Base-by-base conservation (phyloP, 1,140 invertebrate species). In the Papilio machaon region DNA sequence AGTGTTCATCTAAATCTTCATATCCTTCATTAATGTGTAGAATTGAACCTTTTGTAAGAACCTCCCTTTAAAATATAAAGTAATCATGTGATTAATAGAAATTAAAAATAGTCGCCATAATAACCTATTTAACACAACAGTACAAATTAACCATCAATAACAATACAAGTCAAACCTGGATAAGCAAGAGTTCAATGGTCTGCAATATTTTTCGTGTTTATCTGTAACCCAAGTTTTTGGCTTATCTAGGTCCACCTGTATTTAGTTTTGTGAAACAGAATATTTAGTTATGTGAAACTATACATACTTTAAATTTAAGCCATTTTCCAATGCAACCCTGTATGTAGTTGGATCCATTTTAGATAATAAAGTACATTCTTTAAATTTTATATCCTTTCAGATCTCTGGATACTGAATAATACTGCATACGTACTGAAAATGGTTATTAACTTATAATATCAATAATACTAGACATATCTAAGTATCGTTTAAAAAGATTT, bases 21-120 rank as follows among this genome's bases (percentile, higher is more conserved):
- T 88, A 91, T 64, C 89, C 88, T 82, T 86, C 85, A 84, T 92
- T 92, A 13, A 94, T 93, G 19, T 92, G 87, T n/a, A 94, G 82
- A 35, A 91, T 81, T 9, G 92, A 94, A 47, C 93, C 92, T 58
- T 86, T 91, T 30, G 91, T 93, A 4, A 88, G 52, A 35, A 92
- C 73, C 85, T 93, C 81, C 19, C 93, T 94, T 74, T 77, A 30
- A 88, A 85, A 80, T 74, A 80, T 79, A 75, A 46, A 79, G 60
- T 74, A 38, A 52, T 75, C 30, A 70, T 54, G 79, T 47, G 23
- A 15, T 35, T 35, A 9, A 19, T 8, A 2, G 17, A 19, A 58
- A n/a, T 9, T 17, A 6, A 58, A 19, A 58, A 58, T 58, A 17
- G 15, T 17, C 49, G 15, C 49, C 5, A 52, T 17, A 17, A 17